Conservation (phyloP, 2,888 invertebrate species). For the Eudemis profundana region DNA sequence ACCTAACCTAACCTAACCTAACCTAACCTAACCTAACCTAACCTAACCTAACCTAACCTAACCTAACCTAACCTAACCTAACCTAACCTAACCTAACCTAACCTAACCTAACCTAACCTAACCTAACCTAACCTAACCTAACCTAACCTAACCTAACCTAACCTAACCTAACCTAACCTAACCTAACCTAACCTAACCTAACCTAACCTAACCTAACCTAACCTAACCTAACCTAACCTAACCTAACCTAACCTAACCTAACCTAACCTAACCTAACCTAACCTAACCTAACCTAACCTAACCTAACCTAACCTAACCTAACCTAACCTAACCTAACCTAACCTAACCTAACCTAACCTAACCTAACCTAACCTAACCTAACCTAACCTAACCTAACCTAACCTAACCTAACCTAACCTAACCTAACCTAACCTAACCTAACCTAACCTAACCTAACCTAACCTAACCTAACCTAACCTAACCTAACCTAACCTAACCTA, state of each 20-base stretch:
- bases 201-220: slow-evolving; percentile 33
- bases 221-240: slow-evolving; percentile 24
- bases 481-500: slow-evolving; percentile 47
- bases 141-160: slow-evolving; percentile 19
- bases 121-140: slow-evolving; percentile 29
- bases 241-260: slow-evolving; percentile 15
- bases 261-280: background rate
- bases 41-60: slow-evolving; percentile 10
- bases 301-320: slow-evolving; percentile 41
- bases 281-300: slow-evolving; percentile 1
- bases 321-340: slow-evolving; percentile 44
- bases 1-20: slow-evolving; percentile 17
- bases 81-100: slow-evolving; percentile 20
- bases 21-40: slow-evolving; percentile 18
- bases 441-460: slow-evolving; percentile 45
- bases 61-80: slow-evolving; percentile 4
- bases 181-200: slow-evolving; percentile 33
- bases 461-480: slow-evolving; percentile 47
- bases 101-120: slow-evolving; percentile 28
- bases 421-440: slow-evolving; percentile 44
- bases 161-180: slow-evolving; percentile 18
- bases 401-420: slow-evolving; percentile 44
- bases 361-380: slow-evolving; percentile 43
- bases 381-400: slow-evolving; percentile 44
- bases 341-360: slow-evolving; percentile 42